These are phyloP conservation scores for Orcinus orca DNA, from an alignment of 2,113 vertebrate species.

Conservation along the genomic window DNA sequence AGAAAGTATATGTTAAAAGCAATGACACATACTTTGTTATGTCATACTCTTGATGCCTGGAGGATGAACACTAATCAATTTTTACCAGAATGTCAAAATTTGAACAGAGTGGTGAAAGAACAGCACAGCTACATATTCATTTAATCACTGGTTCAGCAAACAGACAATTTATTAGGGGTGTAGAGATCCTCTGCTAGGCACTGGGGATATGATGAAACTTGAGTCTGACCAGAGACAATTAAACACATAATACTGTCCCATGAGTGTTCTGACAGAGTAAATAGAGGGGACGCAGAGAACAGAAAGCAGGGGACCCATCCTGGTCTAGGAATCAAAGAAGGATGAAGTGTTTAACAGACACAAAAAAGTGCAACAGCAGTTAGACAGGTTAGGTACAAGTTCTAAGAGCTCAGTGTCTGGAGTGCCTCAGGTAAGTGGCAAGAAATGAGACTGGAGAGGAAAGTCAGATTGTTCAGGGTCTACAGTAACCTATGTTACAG, in stretches of 20 bases:
- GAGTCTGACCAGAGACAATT: not conserved
- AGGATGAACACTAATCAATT: not conserved
- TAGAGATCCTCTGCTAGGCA: not conserved
- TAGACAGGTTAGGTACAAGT: not conserved
- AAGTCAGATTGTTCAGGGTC: not conserved
- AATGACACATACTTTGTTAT: not conserved
- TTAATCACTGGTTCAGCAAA: not conserved
- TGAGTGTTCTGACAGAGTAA: not conserved
- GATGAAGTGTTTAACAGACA: not conserved
- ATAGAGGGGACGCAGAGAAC: not conserved
- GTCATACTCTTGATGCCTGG: not conserved
- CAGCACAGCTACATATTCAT: not conserved
- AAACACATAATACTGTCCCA: not conserved
- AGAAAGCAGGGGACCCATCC: not conserved
- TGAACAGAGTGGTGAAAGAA: not conserved
- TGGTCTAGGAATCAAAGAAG: not conserved
- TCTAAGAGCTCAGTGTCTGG: not conserved
- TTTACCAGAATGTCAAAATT: conserved; percentile 17
- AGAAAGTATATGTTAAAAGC: conserved; percentile 2
- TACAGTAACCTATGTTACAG: not conserved
- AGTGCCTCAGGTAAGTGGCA: not conserved
- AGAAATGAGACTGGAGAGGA: not conserved
- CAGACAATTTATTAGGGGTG: not conserved
- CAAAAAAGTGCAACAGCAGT: not conserved
- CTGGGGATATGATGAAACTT: not conserved